phyloP scores from a whole-genome alignment of 2,888 invertebrate genomes.

The Tanypteryx hageni region DNA sequence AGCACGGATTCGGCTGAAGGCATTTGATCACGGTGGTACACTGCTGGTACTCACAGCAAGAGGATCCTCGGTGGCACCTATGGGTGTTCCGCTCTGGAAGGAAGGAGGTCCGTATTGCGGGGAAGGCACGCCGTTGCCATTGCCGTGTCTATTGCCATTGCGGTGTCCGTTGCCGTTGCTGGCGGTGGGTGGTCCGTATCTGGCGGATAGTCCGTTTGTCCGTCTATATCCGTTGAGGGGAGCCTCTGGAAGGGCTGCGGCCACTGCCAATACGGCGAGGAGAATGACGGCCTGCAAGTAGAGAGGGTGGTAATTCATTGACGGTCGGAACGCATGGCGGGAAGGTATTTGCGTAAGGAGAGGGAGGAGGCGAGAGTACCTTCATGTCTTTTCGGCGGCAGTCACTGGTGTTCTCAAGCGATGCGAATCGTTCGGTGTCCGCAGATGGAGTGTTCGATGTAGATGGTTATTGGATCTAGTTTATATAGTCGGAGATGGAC shows the following conservation, averaged over 20 bases:
- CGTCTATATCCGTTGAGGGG: constrained; percentile 66
- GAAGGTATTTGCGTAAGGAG: no score
- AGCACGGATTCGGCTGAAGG: no score
- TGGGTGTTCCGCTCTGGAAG: constrained; percentile 66
- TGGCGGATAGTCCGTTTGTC: background rate
- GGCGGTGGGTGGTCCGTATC: background rate
- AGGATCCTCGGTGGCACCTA: constrained; percentile 62
- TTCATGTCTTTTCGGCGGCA: no score
- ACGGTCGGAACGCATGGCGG: no score
- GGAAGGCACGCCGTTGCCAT: constrained; percentile 60
- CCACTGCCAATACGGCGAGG: constrained; percentile 69
- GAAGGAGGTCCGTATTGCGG: constrained; percentile 66
- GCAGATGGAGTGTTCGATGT: no score
- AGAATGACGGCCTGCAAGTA: background rate
- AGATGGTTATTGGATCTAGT: no score
- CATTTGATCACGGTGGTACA: background rate
- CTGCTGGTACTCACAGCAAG: constrained; percentile 36
- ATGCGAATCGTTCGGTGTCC: no score
- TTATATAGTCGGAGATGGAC: no score
- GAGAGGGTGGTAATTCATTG: no score
- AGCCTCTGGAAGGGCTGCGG: constrained; percentile 71
- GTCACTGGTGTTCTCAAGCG: no score
- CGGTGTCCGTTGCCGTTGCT: background rate
- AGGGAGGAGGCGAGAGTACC: no score
- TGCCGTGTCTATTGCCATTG: constrained; percentile 11